phyloP scores from a whole-genome alignment of 1,140 invertebrate genomes.

The Polyergus mexicanus region DNA sequence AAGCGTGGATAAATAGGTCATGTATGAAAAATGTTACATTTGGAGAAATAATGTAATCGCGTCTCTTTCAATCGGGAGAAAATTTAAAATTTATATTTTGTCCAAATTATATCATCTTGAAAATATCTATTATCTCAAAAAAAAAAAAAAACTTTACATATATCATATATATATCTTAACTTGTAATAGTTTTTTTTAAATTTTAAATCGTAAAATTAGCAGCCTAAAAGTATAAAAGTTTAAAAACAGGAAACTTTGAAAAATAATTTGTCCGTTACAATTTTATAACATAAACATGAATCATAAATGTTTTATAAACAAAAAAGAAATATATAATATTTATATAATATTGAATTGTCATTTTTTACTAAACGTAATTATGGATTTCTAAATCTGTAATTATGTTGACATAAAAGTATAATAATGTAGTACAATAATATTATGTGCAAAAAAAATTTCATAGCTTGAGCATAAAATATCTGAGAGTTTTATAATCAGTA shows the following conservation, averaged over 20 bases:
- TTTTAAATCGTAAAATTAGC: neutral
- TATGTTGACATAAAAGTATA: neutral
- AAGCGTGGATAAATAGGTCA: constrained; percentile 1
- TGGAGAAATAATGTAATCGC: neutral
- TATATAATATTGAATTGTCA: neutral
- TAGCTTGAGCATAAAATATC: neutral
- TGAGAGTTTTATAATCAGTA: constrained; percentile 22
- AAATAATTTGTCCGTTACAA: neutral
- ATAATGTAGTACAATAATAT: neutral
- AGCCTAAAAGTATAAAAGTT: neutral
- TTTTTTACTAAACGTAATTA: neutral
- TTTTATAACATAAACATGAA: neutral
- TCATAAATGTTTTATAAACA: neutral
- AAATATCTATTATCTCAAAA: neutral
- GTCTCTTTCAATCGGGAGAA: neutral
- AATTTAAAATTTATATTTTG: neutral
- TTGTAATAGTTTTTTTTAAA: too few relatives aligned
- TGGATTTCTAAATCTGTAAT: neutral
- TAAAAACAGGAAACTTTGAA: neutral
- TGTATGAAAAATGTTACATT: neutral
- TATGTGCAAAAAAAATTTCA: neutral
- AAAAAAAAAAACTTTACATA: neutral
- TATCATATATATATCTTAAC: neutral
- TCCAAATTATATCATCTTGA: neutral
- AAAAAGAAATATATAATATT: constrained; percentile 18